A percentile compares a stretch with the other conserved stretches of the same genome.
Evolutionary conservation across 2,888 invertebrate species (phyloP).

Genomic region (Cynaeus angustus): DNA sequence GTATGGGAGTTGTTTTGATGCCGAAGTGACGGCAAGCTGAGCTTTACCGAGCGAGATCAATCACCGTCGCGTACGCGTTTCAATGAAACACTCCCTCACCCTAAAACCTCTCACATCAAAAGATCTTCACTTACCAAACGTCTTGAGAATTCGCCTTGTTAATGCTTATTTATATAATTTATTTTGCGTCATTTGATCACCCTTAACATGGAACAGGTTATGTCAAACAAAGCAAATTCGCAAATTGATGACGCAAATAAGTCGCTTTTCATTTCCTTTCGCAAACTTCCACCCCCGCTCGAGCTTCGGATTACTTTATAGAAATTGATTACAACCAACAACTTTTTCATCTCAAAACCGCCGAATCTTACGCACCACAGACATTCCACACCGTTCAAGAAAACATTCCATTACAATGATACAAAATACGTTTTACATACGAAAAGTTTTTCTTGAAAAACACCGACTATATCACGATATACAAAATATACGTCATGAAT

Average conservation of each 20-base stretch:
- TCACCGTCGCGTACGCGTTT: slow-evolving; percentile 48
- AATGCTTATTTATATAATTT: slow-evolving; percentile 48
- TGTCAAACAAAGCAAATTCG: slow-evolving; percentile 40
- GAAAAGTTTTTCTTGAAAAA: too few species aligned
- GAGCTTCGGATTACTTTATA: slow-evolving; percentile 30
- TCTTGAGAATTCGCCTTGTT: slow-evolving; percentile 42
- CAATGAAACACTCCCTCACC: slow-evolving; percentile 44
- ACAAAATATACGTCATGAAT: too few species aligned
- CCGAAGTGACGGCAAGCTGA: slow-evolving; percentile 48
- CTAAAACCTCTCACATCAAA: slow-evolving; percentile 46
- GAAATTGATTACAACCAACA: slow-evolving; percentile 24
- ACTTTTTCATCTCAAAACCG: slow-evolving; percentile 2
- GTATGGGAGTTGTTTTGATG: slow-evolving; percentile 51
- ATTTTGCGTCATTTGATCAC: slow-evolving; percentile 43
- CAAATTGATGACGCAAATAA: slow-evolving; percentile 41
- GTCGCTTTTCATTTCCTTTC: slow-evolving; percentile 32
- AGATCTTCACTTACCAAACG: slow-evolving; percentile 41
- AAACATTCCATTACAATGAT: too few species aligned
- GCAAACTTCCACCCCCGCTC: slow-evolving; percentile 28
- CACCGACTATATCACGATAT: too few species aligned
- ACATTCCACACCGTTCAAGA: too few species aligned
- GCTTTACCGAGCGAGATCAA: slow-evolving; percentile 47
- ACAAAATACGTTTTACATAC: too few species aligned
- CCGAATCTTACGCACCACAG: too few species aligned
- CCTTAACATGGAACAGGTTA: slow-evolving; percentile 39